phyloP scores from a whole-genome alignment of 2,888 invertebrate genomes.

The Flexamia atlantica region DNA sequence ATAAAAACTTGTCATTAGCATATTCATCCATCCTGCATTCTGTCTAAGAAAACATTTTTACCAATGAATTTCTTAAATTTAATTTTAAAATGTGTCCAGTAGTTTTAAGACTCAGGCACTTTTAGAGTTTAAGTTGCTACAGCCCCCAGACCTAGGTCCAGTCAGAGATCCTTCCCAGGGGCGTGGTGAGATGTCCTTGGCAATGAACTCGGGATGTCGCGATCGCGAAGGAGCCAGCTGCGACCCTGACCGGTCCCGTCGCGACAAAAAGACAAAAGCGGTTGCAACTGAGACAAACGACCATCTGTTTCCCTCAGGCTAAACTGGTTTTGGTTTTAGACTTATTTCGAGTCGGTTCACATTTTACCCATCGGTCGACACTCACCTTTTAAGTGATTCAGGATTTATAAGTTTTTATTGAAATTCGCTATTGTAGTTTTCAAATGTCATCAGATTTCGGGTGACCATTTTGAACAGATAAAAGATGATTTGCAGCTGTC shows the following conservation, averaged over 20 bases:
- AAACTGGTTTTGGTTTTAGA: slow-evolving; percentile 30
- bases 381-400: slow-evolving; percentile 21
- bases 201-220: slow-evolving; percentile 20
- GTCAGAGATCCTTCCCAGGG: too few species aligned
- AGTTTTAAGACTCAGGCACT: too few species aligned
- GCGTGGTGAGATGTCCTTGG: background rate
- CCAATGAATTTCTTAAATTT: too few species aligned
- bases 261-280: slow-evolving; percentile 20
- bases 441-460: background rate
- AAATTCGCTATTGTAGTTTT: background rate
- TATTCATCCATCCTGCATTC: too few species aligned
- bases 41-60: too few species aligned
- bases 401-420: too few species aligned
- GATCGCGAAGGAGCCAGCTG: background rate
- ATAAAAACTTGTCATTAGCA: too few species aligned
- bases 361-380: background rate
- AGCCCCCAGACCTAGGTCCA: too few species aligned
- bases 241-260: slow-evolving; percentile 7
- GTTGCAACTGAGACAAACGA: slow-evolving; percentile 18
- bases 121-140: too few species aligned
- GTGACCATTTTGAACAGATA: background rate
- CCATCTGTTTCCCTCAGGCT: slow-evolving; percentile 43
- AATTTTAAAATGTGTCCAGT: too few species aligned
- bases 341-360: slow-evolving; percentile 15
- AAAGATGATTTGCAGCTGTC: background rate